Conservation (phyloP, 30 jellyfish, hydroid and myxozoan species). For the Cassiopea andromeda region DNA sequence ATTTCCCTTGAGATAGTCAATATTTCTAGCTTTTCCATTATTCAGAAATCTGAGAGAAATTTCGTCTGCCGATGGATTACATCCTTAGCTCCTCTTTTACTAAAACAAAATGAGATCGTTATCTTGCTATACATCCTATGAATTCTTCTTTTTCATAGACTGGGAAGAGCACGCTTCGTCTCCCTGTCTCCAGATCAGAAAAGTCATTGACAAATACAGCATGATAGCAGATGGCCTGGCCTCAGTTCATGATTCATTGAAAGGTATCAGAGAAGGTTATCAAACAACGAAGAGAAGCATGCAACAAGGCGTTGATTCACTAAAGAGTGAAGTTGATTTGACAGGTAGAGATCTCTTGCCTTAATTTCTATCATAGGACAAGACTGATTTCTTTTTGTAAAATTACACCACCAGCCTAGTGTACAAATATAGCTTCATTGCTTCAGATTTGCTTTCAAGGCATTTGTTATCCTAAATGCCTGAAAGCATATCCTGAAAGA, state of each 20-base stretch:
- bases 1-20: too few species aligned
- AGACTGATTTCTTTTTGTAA: neutral
- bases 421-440: too few species aligned
- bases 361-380: neutral
- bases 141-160: neutral
- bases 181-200: conserved; percentile 37
- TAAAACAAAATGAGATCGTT: too few species aligned
- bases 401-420: too few species aligned
- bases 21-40: too few species aligned
- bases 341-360: conserved; percentile 9
- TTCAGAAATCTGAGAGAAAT: too few species aligned
- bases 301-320: conserved; percentile 55
- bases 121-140: neutral
- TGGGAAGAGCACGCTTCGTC: conserved; percentile 34
- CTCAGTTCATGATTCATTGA: conserved; percentile 19
- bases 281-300: conserved; percentile 39
- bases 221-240: conserved; percentile 43
- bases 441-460: too few species aligned
- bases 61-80: too few species aligned
- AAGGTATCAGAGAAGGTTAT: conserved; percentile 29
- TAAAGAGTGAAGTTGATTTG: neutral
- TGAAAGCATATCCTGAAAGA: too few species aligned
- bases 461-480: too few species aligned
- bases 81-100: too few species aligned
- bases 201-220: conserved; percentile 40